A percentile compares a stretch with the other conserved stretches of the same genome.
Evolutionary conservation across 1,140 invertebrate species (phyloP).

Genomic region (Microvelia longipes): DNA sequence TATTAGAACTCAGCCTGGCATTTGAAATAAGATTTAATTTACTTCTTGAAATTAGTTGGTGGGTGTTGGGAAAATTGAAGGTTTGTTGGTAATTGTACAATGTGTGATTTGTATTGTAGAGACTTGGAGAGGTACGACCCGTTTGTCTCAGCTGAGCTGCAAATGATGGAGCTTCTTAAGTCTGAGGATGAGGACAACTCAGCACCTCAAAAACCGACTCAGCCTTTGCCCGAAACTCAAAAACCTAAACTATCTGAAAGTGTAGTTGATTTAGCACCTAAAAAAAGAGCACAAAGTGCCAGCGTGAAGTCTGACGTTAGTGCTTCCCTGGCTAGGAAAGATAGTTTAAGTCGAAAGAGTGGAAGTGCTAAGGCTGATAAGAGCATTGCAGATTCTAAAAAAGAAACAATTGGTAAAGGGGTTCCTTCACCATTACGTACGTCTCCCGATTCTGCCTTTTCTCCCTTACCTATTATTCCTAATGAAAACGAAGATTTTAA

Average conservation of each 20-base stretch:
- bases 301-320: neutral
- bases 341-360: neutral
- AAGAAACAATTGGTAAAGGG: neutral
- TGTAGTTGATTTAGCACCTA: neutral
- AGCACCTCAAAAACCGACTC: neutral
- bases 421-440: constrained; percentile 11
- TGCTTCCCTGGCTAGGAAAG: neutral
- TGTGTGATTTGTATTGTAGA: neutral
- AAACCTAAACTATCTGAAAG: neutral
- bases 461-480: constrained; percentile 3
- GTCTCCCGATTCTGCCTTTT: constrained; percentile 33
- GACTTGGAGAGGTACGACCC: constrained; percentile 40
- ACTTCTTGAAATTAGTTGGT: too few relatives aligned
- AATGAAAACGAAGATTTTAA: constrained; percentile 21
- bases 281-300: neutral
- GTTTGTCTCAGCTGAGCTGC: constrained; percentile 47
- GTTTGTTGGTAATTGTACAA: too few relatives aligned
- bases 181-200: constrained; percentile 27
- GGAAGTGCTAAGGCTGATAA: neutral
- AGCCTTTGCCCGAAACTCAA: neutral
- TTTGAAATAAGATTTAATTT: too few relatives aligned
- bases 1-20: too few relatives aligned
- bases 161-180: constrained; percentile 45
- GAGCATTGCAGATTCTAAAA: neutral
- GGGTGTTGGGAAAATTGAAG: too few relatives aligned